Conservation (phyloP, 2,113 vertebrate species). For the Triplophysa dalaica region DNA sequence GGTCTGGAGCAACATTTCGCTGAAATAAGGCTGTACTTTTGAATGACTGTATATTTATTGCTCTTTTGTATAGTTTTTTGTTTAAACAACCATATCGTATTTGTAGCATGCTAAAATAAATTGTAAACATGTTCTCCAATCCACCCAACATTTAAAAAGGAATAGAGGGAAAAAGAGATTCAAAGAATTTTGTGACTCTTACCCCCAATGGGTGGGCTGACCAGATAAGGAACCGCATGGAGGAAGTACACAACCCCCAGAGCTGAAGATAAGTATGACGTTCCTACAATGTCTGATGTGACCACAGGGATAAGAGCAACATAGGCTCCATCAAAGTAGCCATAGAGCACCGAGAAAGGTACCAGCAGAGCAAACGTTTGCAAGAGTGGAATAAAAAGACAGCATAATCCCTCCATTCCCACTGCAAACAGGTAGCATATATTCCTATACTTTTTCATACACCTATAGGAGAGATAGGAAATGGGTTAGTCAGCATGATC, state of each 20-base stretch:
- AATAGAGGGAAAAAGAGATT: too few relatives aligned
- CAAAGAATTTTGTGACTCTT: slow-evolving; percentile 53
- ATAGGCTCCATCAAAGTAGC: slow-evolving; percentile 95
- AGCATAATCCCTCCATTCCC: slow-evolving; percentile 88
- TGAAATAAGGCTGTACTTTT: too few relatives aligned
- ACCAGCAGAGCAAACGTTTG: slow-evolving; percentile 81
- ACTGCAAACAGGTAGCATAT: slow-evolving; percentile 86
- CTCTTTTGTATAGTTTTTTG: too few relatives aligned
- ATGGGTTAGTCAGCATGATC: not conserved
- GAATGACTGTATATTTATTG: too few relatives aligned
- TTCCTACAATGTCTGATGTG: slow-evolving; percentile 88
- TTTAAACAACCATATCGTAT: too few relatives aligned
- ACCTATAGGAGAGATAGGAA: slow-evolving; percentile 68
- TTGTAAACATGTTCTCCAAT: too few relatives aligned
- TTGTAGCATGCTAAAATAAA: too few relatives aligned
- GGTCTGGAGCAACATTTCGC: too few relatives aligned
- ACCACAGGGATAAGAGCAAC: slow-evolving; percentile 92
- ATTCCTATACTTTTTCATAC: slow-evolving; percentile 81
- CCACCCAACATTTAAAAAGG: too few relatives aligned
- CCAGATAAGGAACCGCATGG: slow-evolving; percentile 88
- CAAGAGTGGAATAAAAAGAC: slow-evolving; percentile 84
- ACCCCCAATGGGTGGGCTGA: slow-evolving; percentile 94
- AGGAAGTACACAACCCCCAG: slow-evolving; percentile 91
- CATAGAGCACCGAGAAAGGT: slow-evolving; percentile 90
- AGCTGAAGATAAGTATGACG: slow-evolving; percentile 81